phyloP scores from a whole-genome alignment of 30 jellyfish, hydroid and myxozoan species.

The Hydractinia echinata region DNA sequence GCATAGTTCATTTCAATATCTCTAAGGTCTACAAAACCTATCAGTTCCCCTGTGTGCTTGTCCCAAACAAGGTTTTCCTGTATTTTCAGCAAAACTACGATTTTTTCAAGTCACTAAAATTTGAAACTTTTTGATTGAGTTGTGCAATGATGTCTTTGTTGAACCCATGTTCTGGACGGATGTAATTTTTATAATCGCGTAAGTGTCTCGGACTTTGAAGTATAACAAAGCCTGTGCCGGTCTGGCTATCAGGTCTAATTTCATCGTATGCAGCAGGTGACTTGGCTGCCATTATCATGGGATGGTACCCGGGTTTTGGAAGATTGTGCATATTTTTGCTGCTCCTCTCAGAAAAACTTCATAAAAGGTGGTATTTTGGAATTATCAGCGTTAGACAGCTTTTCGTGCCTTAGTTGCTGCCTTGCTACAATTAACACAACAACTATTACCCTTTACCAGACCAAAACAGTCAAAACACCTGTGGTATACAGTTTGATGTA shows the following conservation, averaged over 20 bases:
- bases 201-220: constrained; percentile 11
- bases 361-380: not conserved
- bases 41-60: constrained; percentile 6
- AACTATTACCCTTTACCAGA: no score
- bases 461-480: no score
- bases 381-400: no score
- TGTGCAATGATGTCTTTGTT: not conserved
- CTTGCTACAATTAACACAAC: no score
- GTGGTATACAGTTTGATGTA: no score
- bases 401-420: no score
- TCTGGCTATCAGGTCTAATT: not conserved
- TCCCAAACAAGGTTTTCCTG: constrained; percentile 18
- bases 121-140: not conserved
- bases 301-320: not conserved
- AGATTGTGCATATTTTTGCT: not conserved
- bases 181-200: constrained; percentile 13
- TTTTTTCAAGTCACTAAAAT: not conserved
- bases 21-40: constrained; percentile 9
- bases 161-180: constrained; percentile 16
- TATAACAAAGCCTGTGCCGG: not conserved
- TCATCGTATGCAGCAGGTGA: not conserved
- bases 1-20: constrained; percentile 8
- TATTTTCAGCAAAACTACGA: not conserved
- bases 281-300: constrained; percentile 16
- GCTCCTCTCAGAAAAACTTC: constrained; percentile 5